Base-by-base conservation (phyloP, 2,113 vertebrate genomes). In the Telmatochromis brichardi region DNA sequence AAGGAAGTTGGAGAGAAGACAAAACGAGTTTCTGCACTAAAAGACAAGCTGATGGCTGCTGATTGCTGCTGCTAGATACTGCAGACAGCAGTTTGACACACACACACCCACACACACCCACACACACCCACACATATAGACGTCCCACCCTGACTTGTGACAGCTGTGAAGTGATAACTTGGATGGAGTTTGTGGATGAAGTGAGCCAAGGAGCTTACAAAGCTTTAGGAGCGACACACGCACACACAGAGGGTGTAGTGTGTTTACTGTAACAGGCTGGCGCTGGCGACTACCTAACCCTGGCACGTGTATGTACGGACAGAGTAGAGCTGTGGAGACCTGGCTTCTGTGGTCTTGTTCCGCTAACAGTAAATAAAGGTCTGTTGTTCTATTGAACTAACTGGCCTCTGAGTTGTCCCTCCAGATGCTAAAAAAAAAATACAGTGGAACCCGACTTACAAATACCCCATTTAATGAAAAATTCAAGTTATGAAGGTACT, bases 61-160 rank as follows among this genome's bases (percentile, higher is more conserved):
- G 90, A 94, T 89, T 88, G 93, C 95, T 94, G 91, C 84, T 58
- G 83, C 92, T 92, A 88, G 89, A 94, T 93, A 94, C 94, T 93
- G 42, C 90, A 91, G 86, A 86, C 83, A 90, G 83, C 89, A 68
- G 51, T 50, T 60, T 63, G 68, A 91, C 87, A 81, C 26, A 28
- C 82, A 91, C 90, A 68, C 85, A 23, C 85, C 9, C 82, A 58
- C 68, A 89, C 88, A 31, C 40, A 40, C 35, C 0, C 40, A 2
- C 11, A 42, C 42, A 6, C 40, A 14, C 42, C 31, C 82, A 51
- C 53, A 89, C 85, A 57, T 6, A 80, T 65, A n/a, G 81, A 60
- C 6, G 37, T 84, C 87, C 68, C 89, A 60, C 80, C 85, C 86
- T 55, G 19, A 4, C 60, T 31, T 21, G 45, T 88, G 88, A 87